Conservation (phyloP, 2,797 vertebrate species). For the Halcyon smyrnensis region DNA sequence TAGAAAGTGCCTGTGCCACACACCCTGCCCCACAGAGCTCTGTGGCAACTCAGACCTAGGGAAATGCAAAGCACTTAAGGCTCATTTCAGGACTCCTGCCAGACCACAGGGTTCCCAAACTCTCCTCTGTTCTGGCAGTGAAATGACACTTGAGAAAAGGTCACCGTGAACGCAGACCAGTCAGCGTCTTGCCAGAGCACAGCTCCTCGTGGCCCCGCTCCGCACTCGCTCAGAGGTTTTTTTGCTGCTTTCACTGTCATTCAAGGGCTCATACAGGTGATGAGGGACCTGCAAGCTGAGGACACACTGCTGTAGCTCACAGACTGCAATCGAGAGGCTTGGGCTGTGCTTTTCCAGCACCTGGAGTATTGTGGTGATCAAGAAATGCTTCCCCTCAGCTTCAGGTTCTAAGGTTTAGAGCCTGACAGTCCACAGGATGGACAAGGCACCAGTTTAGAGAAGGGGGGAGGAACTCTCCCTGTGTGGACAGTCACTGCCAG, state of each 20-base stretch:
- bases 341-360: background rate
- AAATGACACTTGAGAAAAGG: background rate
- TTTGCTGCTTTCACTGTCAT: background rate
- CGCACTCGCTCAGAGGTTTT: accelerated
- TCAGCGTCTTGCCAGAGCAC: background rate
- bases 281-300: background rate
- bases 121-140: background rate
- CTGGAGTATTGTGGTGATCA: background rate
- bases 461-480: accelerated
- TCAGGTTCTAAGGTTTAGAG: background rate
- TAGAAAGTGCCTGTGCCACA: accelerated
- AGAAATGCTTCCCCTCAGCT: background rate
- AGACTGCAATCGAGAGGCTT: background rate
- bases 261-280: background rate
- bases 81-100: background rate
- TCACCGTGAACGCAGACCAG: background rate
- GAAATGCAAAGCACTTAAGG: background rate
- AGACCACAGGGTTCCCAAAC: background rate
- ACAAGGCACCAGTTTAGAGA: background rate
- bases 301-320: background rate
- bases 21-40: background rate
- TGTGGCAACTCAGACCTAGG: background rate
- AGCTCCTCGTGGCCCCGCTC: background rate
- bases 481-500: background rate
- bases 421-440: background rate